These are phyloP conservation scores for Anguilla japonica DNA, from an alignment of 2,113 vertebrate species.

Conservation along the genomic window DNA sequence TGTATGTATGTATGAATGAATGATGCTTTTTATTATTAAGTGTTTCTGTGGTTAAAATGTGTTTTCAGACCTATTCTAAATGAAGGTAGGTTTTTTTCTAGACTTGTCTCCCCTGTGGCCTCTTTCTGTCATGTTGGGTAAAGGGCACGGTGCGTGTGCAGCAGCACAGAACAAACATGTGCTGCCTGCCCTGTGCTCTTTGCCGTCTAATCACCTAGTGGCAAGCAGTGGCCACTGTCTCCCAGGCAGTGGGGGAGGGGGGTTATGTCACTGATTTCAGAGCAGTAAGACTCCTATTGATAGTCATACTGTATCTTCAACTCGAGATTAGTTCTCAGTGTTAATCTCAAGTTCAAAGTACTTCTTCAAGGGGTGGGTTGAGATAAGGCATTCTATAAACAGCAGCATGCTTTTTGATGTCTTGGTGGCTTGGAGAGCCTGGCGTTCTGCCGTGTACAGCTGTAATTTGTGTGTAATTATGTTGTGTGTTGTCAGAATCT, in stretches of 20 bases:
- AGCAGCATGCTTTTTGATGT: not conserved
- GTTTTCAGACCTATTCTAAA: too few species aligned
- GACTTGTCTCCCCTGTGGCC: not conserved
- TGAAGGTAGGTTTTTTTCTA: not conserved
- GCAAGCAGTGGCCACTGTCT: not conserved
- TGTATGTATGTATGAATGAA: not conserved
- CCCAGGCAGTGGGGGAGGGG: not conserved
- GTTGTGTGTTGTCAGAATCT: too few species aligned
- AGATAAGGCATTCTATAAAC: not conserved
- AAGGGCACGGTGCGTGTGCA: not conserved
- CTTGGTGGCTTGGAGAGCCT: too few species aligned
- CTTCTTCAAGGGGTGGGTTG: not conserved
- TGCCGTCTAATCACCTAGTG: not conserved
- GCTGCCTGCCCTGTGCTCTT: slow-evolving; percentile 18
- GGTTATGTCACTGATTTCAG: not conserved
- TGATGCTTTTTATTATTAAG: too few species aligned
- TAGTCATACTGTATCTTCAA: not conserved
- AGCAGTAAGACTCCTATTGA: not conserved
- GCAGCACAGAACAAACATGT: not conserved
- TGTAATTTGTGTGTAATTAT: too few species aligned
- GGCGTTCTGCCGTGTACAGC: too few species aligned
- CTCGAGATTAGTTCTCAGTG: not conserved
- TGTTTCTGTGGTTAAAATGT: too few species aligned
- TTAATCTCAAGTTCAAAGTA: not conserved
- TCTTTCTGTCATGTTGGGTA: not conserved